Base-by-base conservation (phyloP, 1,140 invertebrate species). In the Panagrolaimus sp. region DNA sequence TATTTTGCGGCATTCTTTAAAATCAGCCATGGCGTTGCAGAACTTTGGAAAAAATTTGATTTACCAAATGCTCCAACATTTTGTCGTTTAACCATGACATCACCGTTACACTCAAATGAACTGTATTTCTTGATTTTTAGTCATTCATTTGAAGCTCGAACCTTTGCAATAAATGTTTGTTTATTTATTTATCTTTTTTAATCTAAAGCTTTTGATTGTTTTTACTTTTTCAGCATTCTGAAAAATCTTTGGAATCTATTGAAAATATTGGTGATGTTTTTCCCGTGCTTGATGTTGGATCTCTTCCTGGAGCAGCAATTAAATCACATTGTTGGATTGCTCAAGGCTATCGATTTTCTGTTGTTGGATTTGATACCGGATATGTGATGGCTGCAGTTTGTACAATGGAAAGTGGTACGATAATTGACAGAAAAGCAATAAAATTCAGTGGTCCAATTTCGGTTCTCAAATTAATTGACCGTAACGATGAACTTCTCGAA, bases 1-100 rank as follows among this genome's bases (percentile, higher is more conserved):
- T 80, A 74, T 47, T 74, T 77, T 63, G 78, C 75, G 17, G 78
- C 76, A 8, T 72, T 77, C 58, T 81, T 78, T 48, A 38, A 44
- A 24, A 44, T 77, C n/a, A 44, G 45, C 2, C 58, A 77, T 44
- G 62, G 77, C 15, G 15, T 21, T 10, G 48, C 78, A 7, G 48
- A 75, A 28, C 21, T 76, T 48, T 74, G 74, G 64, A 48, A 43
- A 14, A 80, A 73, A 58, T 73, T 76, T 47, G 45, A 65, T 26
- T 43, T 81, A 17, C 21, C 38, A 5, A 43, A 58, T 48, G 63
- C 70, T 9, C 75, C 75, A 9, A 77, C 75, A 5, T 77, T 58
- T 47, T 68, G 76, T 43, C 58, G 67, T 14, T 52, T 80, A 26
- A 74, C 73, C 7, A 77, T 38, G 4, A 65, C 74, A 12, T 44